Evolutionary conservation across 2,797 vertebrate species (phyloP), one percentile per base, ranked within the genome.

Genomic region (Chiroxiphia lanceolata): DNA sequence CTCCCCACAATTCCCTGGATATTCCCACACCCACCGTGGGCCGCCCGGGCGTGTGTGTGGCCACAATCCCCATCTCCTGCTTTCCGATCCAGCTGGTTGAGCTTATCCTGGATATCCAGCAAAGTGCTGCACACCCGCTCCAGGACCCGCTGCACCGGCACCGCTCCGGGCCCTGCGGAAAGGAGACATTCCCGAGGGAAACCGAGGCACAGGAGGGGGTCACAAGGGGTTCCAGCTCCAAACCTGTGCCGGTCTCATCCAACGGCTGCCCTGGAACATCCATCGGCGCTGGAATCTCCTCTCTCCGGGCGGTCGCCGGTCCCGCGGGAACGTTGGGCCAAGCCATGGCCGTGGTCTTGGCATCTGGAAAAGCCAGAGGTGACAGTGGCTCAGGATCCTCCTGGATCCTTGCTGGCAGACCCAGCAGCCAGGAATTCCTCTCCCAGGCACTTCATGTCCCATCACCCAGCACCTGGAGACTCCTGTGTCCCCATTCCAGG

Each of bases 61-160:
- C 99, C 99, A 3, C 99, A 99, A 89, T 99, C 99, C 36, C 99
- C 99, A 0, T 99, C 99, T 0, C 99, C 99, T 0, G 98, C 97
- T 2, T 98, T 98, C 0, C 99, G 98, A 90, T 99, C 99, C 97
- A 99, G 96, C 18, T 98, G 97, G 26, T 99, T 99, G 13, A 99
- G 98, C 42, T 98, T 96, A 1, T 99, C 98, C 96, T 98, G 98
- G 44, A 97, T 96, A 10, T 93, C 95, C 36, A 99, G 84, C 25
- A 99, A 96, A 6, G 96, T 95, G 65, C 90, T 88, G 74, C 99
- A 99, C 85, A 99, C 96, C 13, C 12, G 88, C 74, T 98, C 97
- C 77, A 99, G 96, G 6, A 97, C 97, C 3, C 19, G 83, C 42
- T 45, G 84, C 33, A 7, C 87, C 60, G 3, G 38, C 1, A 42